These are phyloP conservation scores for Acanthiza pusilla DNA, from an alignment of 2,797 vertebrate species.

Conservation along the genomic window DNA sequence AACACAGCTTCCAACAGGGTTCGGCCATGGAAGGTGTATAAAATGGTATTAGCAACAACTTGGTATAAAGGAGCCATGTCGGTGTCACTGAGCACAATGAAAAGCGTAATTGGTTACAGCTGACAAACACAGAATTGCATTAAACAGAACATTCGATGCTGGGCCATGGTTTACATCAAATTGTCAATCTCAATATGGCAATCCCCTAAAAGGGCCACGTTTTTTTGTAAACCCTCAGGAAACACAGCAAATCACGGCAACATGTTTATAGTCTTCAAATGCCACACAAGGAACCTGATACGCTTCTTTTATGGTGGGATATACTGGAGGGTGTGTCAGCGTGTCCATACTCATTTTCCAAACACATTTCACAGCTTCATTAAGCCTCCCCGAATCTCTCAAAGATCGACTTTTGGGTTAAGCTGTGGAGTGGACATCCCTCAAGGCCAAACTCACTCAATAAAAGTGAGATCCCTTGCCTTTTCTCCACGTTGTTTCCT, in stretches of 20 bases:
- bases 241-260: conserved; percentile 73
- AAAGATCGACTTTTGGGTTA: background rate
- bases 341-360: conserved; percentile 63
- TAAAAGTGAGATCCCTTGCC: background rate
- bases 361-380: background rate
- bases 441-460: background rate
- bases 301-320: conserved; percentile 52
- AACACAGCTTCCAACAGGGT: background rate
- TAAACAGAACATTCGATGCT: conserved; percentile 64
- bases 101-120: conserved; percentile 71
- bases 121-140: conserved; percentile 64
- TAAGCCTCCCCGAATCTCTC: background rate
- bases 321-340: conserved; percentile 43
- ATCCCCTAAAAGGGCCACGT: conserved; percentile 51
- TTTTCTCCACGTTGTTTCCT: background rate
- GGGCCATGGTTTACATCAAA: conserved; percentile 79
- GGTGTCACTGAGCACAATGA: conserved; percentile 65
- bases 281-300: conserved; percentile 69
- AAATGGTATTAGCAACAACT: conserved; percentile 21
- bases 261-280: conserved; percentile 76
- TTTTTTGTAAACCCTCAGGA: conserved; percentile 63
- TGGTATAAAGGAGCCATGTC: conserved; percentile 32
- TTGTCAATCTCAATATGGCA: conserved; percentile 76
- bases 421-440: background rate
- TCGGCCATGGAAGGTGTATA: background rate